phyloP scores from a whole-genome alignment of 35 echinoderm and acorn worm genomes.

The Ophiothrix spiculata region DNA sequence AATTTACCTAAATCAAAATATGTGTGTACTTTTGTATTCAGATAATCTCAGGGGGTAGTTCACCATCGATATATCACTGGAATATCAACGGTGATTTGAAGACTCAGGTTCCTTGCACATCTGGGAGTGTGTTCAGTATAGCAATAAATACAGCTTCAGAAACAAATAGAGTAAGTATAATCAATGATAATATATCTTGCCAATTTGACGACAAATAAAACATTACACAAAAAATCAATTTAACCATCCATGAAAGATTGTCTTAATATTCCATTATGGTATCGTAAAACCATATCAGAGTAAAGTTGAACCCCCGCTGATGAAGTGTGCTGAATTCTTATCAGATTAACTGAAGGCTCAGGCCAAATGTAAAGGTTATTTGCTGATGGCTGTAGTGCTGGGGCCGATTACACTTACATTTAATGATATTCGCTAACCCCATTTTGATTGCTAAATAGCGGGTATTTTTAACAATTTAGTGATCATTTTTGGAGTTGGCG shows the following conservation, averaged over 20 bases:
- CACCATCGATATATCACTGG: constrained; percentile 75
- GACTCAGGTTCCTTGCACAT: constrained; percentile 72
- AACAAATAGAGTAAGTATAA: constrained; percentile 64
- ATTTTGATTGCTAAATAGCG: too few relatives aligned
- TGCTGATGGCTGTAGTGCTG: too few relatives aligned
- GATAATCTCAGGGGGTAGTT: constrained; percentile 77
- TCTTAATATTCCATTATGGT: background rate
- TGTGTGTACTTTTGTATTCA: too few relatives aligned
- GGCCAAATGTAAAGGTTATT: too few relatives aligned
- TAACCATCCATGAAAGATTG: background rate
- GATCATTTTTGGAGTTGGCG: too few relatives aligned
- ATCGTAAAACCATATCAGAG: background rate
- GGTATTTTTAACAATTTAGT: too few relatives aligned
- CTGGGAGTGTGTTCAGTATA: constrained; percentile 69
- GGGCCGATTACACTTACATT: too few relatives aligned
- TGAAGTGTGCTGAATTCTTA: background rate
- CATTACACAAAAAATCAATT: background rate
- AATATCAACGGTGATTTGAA: constrained; percentile 85
- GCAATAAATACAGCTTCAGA: constrained; percentile 67
- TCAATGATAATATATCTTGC: background rate
- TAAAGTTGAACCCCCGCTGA: background rate
- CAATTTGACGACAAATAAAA: background rate
- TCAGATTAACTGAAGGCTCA: background rate
- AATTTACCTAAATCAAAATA: background rate
- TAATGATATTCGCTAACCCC: too few relatives aligned